These are phyloP conservation scores for Malurus melanocephalus DNA, from an alignment of 2,113 vertebrate genomes.

Conservation along the genomic window DNA sequence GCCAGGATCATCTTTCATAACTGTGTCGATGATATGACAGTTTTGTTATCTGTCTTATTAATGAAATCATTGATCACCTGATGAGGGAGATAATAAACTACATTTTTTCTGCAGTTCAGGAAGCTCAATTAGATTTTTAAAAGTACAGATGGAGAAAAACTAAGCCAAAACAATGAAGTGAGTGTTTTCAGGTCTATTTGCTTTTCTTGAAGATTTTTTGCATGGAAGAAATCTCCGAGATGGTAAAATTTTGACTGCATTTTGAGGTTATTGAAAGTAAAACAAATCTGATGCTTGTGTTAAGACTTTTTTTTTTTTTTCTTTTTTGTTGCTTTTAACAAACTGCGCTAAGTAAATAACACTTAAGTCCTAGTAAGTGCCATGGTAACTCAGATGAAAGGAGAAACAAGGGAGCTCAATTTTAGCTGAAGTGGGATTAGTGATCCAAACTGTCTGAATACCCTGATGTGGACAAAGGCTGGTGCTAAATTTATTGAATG, in stretches of 20 bases:
- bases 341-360: constrained; percentile 37
- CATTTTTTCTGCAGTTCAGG: constrained; percentile 70
- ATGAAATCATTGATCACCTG: constrained; percentile 99
- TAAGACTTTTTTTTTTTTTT: background rate
- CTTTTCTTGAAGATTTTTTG: constrained; percentile 12
- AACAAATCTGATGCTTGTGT: background rate
- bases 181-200: constrained; percentile 14
- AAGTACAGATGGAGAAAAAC: constrained; percentile 24
- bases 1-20: constrained; percentile 92
- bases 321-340: constrained; percentile 9
- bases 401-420: constrained; percentile 45
- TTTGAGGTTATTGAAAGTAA: background rate
- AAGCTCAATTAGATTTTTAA: constrained; percentile 73
- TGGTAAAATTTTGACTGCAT: background rate
- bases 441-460: background rate
- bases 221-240: background rate
- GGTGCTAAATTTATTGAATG: background rate
- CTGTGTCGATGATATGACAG: constrained; percentile 90
- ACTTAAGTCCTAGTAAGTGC: constrained; percentile 31
- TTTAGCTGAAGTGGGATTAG: constrained; percentile 55
- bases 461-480: background rate
- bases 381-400: constrained; percentile 48
- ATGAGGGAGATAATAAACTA: constrained; percentile 95
- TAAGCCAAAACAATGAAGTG: constrained; percentile 1
- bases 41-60: constrained; percentile 97